These are phyloP conservation scores for Erythrolamprus reginae DNA, from an alignment of 2,113 vertebrate species.

Conservation along the genomic window DNA sequence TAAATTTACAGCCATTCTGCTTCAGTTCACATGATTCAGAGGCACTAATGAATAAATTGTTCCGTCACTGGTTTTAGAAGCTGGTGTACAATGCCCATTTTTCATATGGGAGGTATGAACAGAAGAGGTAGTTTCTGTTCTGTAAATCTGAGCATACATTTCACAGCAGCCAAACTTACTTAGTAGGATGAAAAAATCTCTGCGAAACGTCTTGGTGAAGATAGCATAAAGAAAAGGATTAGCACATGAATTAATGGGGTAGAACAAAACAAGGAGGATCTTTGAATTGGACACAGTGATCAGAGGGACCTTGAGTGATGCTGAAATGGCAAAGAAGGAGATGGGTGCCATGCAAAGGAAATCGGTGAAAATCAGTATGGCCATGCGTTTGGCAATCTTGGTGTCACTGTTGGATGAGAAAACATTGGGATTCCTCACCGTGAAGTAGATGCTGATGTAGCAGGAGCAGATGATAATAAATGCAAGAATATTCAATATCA, in stretches of 20 bases:
- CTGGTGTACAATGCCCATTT: slow-evolving; percentile 71
- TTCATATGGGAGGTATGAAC: slow-evolving; percentile 70
- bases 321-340: slow-evolving; percentile 95
- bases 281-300: slow-evolving; percentile 93
- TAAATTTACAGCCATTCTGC: slow-evolving; percentile 2
- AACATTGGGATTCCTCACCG: slow-evolving; percentile 82
- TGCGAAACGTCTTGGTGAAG: slow-evolving; percentile 91
- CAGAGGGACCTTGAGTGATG: slow-evolving; percentile 88
- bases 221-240: slow-evolving; percentile 97
- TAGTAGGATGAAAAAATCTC: slow-evolving; percentile 88
- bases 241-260: slow-evolving; percentile 94
- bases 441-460: slow-evolving; percentile 90
- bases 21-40: slow-evolving; percentile 65
- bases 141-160: slow-evolving; percentile 85
- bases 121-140: slow-evolving; percentile 82
- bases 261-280: slow-evolving; percentile 92
- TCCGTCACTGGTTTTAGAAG: slow-evolving; percentile 70
- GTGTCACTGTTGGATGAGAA: slow-evolving; percentile 82
- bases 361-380: slow-evolving; percentile 92
- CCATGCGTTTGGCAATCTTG: slow-evolving; percentile 92
- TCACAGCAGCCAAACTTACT: slow-evolving; percentile 89
- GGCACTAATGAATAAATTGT: slow-evolving; percentile 74
- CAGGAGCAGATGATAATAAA: slow-evolving; percentile 87
- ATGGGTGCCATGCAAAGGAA: slow-evolving; percentile 97
- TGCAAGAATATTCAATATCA: slow-evolving; percentile 87